These are phyloP conservation scores for Leucophora obtusa DNA, from an alignment of 2,888 invertebrate genomes.

Conservation along the genomic window DNA sequence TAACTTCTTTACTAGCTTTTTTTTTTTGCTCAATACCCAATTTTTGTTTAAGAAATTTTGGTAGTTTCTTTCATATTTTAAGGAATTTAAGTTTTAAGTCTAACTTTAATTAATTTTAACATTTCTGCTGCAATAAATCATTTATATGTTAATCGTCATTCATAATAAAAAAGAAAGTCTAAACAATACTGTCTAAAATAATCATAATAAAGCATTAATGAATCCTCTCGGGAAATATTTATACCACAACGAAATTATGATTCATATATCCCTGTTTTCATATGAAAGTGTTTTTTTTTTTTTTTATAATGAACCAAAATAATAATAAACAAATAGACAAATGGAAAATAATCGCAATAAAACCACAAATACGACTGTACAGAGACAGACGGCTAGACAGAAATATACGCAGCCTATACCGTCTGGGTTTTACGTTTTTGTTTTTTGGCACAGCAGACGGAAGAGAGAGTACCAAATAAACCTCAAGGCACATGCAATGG, in stretches of 20 bases:
- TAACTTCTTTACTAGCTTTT: no score
- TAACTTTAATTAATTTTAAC: neutral
- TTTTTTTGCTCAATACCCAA: no score
- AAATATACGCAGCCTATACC: constrained; percentile 50
- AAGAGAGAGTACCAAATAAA: constrained; percentile 53
- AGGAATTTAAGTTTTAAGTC: neutral
- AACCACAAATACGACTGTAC: constrained; percentile 56
- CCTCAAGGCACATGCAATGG: constrained; percentile 65
- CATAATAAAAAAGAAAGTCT: constrained; percentile 39
- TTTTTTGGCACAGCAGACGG: constrained; percentile 20
- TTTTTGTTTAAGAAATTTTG: neutral
- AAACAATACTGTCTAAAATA: constrained; percentile 56
- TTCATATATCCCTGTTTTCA: constrained; percentile 12
- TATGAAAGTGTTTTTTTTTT: constrained; percentile 13
- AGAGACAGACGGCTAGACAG: constrained; percentile 52
- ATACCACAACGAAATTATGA: constrained; percentile 13
- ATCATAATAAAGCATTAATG: constrained; percentile 62
- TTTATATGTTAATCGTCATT: constrained; percentile 53
- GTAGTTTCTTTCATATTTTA: neutral
- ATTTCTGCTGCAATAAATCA: constrained; percentile 50
- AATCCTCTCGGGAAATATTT: constrained; percentile 58
- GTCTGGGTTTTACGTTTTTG: neutral
- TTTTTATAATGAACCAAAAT: constrained; percentile 59
- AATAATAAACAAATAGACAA: constrained; percentile 62
- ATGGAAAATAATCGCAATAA: constrained; percentile 61